Percentiles rank a stretch among this genome's conserved stretches.
Evolutionary conservation across 2,113 vertebrate species (phyloP).

Genomic region (Tiliqua scincoides): DNA sequence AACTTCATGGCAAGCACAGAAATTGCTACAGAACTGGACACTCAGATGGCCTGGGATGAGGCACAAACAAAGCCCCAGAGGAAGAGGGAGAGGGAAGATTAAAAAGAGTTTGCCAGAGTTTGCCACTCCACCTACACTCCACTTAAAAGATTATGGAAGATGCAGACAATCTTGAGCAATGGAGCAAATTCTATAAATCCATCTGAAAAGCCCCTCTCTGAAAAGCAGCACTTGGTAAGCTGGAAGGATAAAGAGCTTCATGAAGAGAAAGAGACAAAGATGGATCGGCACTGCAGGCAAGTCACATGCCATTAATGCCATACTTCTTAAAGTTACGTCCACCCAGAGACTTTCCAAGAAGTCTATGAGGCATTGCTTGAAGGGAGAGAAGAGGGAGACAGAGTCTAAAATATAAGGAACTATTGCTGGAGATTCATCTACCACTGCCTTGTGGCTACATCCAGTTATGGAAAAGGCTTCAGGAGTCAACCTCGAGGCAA

Average conservation of each 20-base stretch:
- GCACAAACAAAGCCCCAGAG: too few species aligned
- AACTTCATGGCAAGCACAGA: not conserved
- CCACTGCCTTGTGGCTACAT: too few species aligned
- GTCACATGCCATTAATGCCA: not conserved
- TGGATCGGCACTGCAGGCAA: not conserved
- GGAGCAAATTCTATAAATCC: not conserved
- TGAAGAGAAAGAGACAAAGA: conserved; percentile 3
- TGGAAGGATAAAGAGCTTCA: conserved; percentile 7
- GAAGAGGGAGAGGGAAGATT: not conserved
- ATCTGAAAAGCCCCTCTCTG: not conserved
- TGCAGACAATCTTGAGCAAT: not conserved
- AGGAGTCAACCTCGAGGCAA: too few species aligned
- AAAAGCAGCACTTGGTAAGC: not conserved
- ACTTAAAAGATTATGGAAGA: not conserved
- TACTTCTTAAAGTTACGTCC: not conserved
- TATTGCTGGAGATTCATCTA: too few species aligned
- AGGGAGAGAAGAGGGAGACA: not conserved
- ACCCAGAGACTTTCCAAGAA: not conserved
- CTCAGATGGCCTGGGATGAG: not conserved
- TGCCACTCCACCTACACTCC: not conserved
- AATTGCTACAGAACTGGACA: not conserved
- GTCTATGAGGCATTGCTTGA: not conserved
- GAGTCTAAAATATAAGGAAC: too few species aligned
- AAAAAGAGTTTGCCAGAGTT: not conserved
- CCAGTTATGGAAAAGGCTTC: too few species aligned